Base-by-base conservation (phyloP, 2,113 vertebrate genomes). In the Riparia riparia region DNA sequence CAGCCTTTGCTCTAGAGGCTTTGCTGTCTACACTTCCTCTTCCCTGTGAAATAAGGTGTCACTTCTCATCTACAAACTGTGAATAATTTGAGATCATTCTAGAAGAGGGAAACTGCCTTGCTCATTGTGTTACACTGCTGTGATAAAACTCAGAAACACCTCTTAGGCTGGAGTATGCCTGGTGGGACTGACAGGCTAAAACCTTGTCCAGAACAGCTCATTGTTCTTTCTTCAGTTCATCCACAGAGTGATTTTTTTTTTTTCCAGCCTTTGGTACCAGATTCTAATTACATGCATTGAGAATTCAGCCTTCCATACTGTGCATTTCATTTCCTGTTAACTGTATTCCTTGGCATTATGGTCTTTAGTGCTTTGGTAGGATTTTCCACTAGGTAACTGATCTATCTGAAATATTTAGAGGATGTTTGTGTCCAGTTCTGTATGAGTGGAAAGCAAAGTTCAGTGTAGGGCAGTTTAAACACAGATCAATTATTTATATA, bases 341-440 rank as follows among this genome's bases (percentile, higher is more conserved):
- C 47, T 93, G 19, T 74, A 56, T 78, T 78, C 54, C 14, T 39
- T 45, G 28, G 32, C 32, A 53, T 45, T 69, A 39, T 29, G 47
- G 54, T 70, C 54, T 61, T 78, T 39, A 61, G 54, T 3, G 1
- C 22, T 86, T 28, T 53, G 12, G 32, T 61, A 61, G 54, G 64
- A 39, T 69, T 70, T 86, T 87, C 65, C 66, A 57, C 63, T 65
- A 88, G 47, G 93, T 96, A 97, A 97, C 44, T 95, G 96, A 95
- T 92, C 83, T 94, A 10, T 68, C 71, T 97, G 91, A 98, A 98
- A 96, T 97, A 97, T 96, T 98, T 95, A 97, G 81, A 96, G 84
- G 97, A 82, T 93, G 57, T 71, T 97, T 77, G 39, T 93, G 70
- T 80, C 71, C 87, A 79, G 64, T 74, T 88, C 57, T 91, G 32